phyloP scores from a whole-genome alignment of 2,888 invertebrate genomes.

The Leptogaster cylindrica region DNA sequence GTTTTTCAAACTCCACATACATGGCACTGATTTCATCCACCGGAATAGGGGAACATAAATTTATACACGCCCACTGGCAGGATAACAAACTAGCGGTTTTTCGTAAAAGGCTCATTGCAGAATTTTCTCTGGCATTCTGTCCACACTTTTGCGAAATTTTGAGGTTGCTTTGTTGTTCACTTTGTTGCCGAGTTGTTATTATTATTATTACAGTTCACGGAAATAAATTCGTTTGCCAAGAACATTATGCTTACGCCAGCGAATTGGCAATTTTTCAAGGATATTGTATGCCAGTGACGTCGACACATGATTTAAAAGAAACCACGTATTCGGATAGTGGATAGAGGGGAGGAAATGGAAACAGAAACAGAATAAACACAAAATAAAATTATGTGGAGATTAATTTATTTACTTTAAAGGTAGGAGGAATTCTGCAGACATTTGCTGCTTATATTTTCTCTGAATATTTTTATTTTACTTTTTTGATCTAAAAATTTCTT shows the following conservation, averaged over 20 bases:
- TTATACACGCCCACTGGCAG: neutral
- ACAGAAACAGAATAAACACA: too few species aligned
- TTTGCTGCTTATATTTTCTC: too few species aligned
- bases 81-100: neutral
- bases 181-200: conserved; percentile 41
- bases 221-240: conserved; percentile 46
- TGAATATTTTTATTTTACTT: too few species aligned
- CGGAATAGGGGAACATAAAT: neutral
- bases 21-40: conserved; percentile 16
- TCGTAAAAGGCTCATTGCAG: neutral
- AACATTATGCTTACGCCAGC: conserved; percentile 47
- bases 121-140: neutral
- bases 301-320: conserved; percentile 8
- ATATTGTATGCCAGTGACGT: conserved; percentile 40
- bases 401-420: too few species aligned
- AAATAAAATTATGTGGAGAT: too few species aligned
- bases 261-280: conserved; percentile 47
- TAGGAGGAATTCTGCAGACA: too few species aligned
- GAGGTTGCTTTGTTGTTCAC: conserved; percentile 17
- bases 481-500: too few species aligned
- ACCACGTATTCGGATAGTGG: too few species aligned
- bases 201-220: conserved; percentile 45
- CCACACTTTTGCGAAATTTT: neutral
- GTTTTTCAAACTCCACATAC: conserved; percentile 3
- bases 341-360: too few species aligned